Percentiles rank a stretch among this genome's conserved stretches.
phyloP scores from a whole-genome alignment of 2,797 vertebrate genomes.

The Knipowitschia caucasica region DNA sequence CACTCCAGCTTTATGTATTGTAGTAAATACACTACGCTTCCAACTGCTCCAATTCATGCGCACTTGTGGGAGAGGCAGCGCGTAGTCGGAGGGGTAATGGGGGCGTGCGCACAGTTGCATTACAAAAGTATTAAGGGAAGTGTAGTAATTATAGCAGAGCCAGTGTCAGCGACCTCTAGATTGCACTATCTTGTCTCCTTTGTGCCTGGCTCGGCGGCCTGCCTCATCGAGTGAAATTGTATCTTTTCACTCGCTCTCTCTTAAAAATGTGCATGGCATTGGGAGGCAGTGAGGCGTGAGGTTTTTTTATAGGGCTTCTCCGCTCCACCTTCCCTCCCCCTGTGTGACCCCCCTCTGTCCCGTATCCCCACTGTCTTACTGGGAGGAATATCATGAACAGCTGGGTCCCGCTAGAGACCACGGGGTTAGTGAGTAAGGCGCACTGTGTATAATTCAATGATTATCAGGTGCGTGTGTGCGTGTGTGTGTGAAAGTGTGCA shows the following conservation, averaged over 20 bases:
- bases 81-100: constrained; percentile 17
- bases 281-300: constrained; percentile 90
- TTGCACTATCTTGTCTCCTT: constrained; percentile 96
- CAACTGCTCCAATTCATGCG: constrained; percentile 43
- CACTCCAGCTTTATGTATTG: too few species aligned
- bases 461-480: constrained; percentile 69
- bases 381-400: constrained; percentile 91
- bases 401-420: constrained; percentile 82
- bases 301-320: constrained; percentile 53
- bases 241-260: constrained; percentile 82
- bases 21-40: too few species aligned
- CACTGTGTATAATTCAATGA: constrained; percentile 84
- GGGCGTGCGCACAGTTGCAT: constrained; percentile 52
- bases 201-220: constrained; percentile 80
- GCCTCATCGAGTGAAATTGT: constrained; percentile 86
- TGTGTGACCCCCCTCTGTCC: constrained; percentile 44
- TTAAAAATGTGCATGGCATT: constrained; percentile 86
- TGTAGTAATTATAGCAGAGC: constrained; percentile 93
- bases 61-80: constrained; percentile 40
- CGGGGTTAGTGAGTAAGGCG: constrained; percentile 76
- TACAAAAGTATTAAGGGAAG: constrained; percentile 84
- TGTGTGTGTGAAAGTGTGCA: constrained; percentile 21
- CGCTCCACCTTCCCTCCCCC: constrained; percentile 34
- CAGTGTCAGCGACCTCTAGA: constrained; percentile 89
- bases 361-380: constrained; percentile 71